These are phyloP conservation scores for Cacatua alba DNA, from an alignment of 2,113 vertebrate species.

Conservation along the genomic window DNA sequence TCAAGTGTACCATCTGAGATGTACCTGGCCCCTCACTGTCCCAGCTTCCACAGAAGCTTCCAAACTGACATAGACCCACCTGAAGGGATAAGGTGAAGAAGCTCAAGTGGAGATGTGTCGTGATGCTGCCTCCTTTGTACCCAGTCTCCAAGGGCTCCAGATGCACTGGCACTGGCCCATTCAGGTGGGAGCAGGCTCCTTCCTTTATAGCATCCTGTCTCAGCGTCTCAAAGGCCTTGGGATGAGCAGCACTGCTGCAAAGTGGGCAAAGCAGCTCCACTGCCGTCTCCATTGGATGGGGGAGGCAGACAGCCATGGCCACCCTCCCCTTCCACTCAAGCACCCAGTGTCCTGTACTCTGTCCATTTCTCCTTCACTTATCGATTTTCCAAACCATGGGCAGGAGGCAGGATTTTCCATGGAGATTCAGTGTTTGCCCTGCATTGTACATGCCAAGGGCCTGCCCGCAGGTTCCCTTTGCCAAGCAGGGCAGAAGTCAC, in stretches of 20 bases:
- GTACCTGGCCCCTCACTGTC: neutral
- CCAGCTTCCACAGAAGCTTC: neutral
- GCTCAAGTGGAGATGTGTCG: neutral
- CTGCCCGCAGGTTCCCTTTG: neutral
- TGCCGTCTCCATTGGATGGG: neutral
- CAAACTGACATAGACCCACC: neutral
- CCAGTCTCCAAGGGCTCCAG: accelerated
- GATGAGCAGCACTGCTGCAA: neutral
- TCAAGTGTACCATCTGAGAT: neutral
- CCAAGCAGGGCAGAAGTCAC: slow-evolving; percentile 7
- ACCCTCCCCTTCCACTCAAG: neutral
- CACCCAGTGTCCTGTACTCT: neutral
- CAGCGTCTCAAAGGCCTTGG: accelerated
- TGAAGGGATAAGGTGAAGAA: neutral
- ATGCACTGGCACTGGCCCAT: neutral
- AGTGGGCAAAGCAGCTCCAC: neutral
- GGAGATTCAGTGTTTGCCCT: neutral
- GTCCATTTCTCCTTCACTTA: accelerated
- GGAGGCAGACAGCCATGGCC: neutral
- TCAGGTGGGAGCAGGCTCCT: accelerated
- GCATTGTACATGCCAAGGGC: neutral
- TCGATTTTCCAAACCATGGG: neutral
- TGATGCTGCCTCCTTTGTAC: neutral
- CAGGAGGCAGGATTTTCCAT: neutral
- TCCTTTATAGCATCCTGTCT: accelerated